Base-by-base conservation (phyloP, 1,140 invertebrate species). In the Bombus sylvicola region DNA sequence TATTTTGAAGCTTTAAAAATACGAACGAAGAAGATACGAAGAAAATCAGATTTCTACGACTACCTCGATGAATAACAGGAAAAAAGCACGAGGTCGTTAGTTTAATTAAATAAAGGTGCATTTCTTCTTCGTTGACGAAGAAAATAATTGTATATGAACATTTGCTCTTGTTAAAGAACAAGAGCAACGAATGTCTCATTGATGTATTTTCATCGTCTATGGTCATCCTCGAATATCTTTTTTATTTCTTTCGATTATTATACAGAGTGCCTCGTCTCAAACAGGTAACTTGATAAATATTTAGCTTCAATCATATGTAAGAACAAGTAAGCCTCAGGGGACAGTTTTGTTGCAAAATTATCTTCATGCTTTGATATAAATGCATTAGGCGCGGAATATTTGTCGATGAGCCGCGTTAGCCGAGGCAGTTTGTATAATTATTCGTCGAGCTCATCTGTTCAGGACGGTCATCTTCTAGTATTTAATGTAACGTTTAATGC, bases 401-500 rank as follows among this genome's bases (percentile, higher is more conserved):
- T 31, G 1, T 59, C 10, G 62, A 31, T 34, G 5, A 22, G 13
- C 9, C 34, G 9, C 34, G 10, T 68, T 25, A 68, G 9, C 9
- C 37, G 66, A 12, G 18, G 37, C 66, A 68, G 18, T 34, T 37
- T 68, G 66, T 68, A 31, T 53, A 75, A 41, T 83, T 43, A 76
- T 68, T 57, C 34, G 25, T 64, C 72, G 34, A 34, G 41, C 9
- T 76, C 73, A 76, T 66, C 28, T 18, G n/a, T 28, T 75, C 31
- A 39, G 8, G 4, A 25, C n/a, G n/a, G 39, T 83, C 81, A 53
- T 76, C 76, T 39, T n/a, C 28, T 83, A 76, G 43, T 76, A 68
- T 53, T 68, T 83, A 68, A 76, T 41, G 66, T 31, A 83, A 68
- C 10, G 34, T 68, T 22, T 28, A 34, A 12, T 37, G 15, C 12